phyloP scores from a whole-genome alignment of 2,797 vertebrate species.

The Melanotaenia boesemani region DNA sequence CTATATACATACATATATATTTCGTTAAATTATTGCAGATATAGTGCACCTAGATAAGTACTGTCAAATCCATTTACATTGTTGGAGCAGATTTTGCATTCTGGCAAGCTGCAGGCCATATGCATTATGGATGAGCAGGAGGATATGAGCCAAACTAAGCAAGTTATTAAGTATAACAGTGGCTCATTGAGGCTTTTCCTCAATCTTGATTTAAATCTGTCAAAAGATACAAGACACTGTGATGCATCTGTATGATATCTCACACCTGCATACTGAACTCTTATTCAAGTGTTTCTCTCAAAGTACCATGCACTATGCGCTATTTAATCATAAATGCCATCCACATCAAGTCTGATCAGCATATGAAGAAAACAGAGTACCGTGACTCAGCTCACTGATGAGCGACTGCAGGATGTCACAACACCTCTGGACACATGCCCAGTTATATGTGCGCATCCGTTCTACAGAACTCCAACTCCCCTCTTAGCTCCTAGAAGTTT shows the following conservation, averaged over 20 bases:
- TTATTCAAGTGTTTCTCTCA: slow-evolving; percentile 66
- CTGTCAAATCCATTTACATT: slow-evolving; percentile 42
- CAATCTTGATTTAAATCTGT: slow-evolving; percentile 74
- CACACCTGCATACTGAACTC: slow-evolving; percentile 65
- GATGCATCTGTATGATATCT: slow-evolving; percentile 57
- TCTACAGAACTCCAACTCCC: slow-evolving; percentile 20
- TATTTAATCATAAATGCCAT: slow-evolving; percentile 84
- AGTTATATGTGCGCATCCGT: slow-evolving; percentile 18
- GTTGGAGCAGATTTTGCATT: slow-evolving; percentile 44
- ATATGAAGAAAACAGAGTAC: slow-evolving; percentile 61
- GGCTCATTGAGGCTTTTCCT: slow-evolving; percentile 50
- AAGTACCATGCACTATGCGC: slow-evolving; percentile 72
- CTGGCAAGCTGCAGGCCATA: slow-evolving; percentile 66
- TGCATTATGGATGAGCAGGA: slow-evolving; percentile 71
- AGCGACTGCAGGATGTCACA: slow-evolving; percentile 71
- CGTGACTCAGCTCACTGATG: slow-evolving; percentile 64
- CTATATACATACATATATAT: neutral
- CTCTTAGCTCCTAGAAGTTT: neutral
- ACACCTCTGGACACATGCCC: slow-evolving; percentile 45
- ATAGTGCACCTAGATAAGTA: slow-evolving; percentile 15
- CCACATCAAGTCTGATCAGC: slow-evolving; percentile 74
- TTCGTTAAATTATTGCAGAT: neutral
- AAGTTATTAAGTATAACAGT: slow-evolving; percentile 75
- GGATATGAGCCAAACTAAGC: slow-evolving; percentile 69
- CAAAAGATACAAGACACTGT: slow-evolving; percentile 48